Conservation (phyloP, 2,888 invertebrate species). For the Dasysyrphus tricinctus region DNA sequence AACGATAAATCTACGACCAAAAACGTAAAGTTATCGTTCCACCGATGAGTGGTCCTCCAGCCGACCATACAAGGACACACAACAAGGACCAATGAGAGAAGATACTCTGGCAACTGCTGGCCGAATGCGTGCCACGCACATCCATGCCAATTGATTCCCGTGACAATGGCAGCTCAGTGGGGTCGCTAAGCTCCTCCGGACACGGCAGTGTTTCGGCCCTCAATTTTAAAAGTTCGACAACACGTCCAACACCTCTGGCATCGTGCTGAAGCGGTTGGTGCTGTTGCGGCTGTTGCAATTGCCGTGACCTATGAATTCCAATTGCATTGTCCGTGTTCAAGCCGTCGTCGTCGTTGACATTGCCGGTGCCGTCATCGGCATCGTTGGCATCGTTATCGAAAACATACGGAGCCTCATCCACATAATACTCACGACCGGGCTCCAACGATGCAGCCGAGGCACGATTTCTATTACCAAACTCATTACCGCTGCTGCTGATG, state of each 20-base stretch:
- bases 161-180: constrained; percentile 86
- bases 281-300: constrained; percentile 57
- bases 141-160: constrained; percentile 84
- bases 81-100: constrained; percentile 53
- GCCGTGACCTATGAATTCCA: constrained; percentile 70
- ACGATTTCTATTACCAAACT: constrained; percentile 75
- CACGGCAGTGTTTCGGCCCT: constrained; percentile 86
- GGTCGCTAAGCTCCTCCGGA: constrained; percentile 86
- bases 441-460: constrained; percentile 59
- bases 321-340: constrained; percentile 58
- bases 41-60: constrained; percentile 29
- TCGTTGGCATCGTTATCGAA: constrained; percentile 60
- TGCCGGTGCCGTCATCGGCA: constrained; percentile 48
- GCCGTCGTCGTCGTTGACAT: constrained; percentile 34
- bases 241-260: constrained; percentile 65
- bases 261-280: constrained; percentile 49
- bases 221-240: constrained; percentile 84
- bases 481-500: constrained; percentile 54
- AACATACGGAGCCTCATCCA: constrained; percentile 76
- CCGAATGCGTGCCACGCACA: constrained; percentile 79
- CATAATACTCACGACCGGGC: constrained; percentile 74
- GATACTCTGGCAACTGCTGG: constrained; percentile 46
- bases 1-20: constrained; percentile 67
- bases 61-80: constrained; percentile 43
- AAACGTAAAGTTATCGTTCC: constrained; percentile 50